phyloP scores from a whole-genome alignment of 2,113 vertebrate species.

The Sinocyclocheilus anophthalmus region DNA sequence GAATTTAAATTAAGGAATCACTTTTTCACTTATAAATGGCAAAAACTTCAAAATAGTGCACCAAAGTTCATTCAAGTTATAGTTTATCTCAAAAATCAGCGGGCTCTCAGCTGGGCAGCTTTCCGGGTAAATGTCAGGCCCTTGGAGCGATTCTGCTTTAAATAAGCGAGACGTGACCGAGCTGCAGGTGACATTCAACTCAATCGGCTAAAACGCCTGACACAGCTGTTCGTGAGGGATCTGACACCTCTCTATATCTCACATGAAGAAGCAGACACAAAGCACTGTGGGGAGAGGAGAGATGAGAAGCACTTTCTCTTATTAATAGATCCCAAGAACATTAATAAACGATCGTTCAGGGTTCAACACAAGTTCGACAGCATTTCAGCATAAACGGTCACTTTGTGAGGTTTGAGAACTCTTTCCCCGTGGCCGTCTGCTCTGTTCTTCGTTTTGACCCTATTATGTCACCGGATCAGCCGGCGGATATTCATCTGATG shows the following conservation, averaged over 20 bases:
- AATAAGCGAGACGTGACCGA: no score
- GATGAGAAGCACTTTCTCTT: background rate
- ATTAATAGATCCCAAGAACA: background rate
- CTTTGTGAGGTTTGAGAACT: constrained; percentile 1
- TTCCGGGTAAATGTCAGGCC: no score
- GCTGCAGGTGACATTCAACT: constrained; percentile 45
- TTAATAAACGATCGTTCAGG: background rate
- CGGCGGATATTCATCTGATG: background rate
- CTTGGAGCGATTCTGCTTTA: no score
- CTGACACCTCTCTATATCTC: background rate
- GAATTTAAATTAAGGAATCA: no score
- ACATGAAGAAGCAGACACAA: background rate
- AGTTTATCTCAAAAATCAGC: no score
- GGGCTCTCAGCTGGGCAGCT: no score
- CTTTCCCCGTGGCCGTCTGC: background rate
- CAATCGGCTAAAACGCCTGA: background rate
- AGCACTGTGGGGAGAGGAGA: background rate
- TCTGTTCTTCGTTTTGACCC: background rate
- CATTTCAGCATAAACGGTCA: background rate
- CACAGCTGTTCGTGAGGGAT: constrained; percentile 18
- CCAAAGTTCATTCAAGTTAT: no score
- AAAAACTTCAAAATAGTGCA: no score
- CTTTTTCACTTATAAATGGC: no score
- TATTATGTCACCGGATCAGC: background rate
- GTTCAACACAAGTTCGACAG: background rate